Conservation (phyloP, 1,140 invertebrate genomes). For the Lasioglossum albipes region DNA sequence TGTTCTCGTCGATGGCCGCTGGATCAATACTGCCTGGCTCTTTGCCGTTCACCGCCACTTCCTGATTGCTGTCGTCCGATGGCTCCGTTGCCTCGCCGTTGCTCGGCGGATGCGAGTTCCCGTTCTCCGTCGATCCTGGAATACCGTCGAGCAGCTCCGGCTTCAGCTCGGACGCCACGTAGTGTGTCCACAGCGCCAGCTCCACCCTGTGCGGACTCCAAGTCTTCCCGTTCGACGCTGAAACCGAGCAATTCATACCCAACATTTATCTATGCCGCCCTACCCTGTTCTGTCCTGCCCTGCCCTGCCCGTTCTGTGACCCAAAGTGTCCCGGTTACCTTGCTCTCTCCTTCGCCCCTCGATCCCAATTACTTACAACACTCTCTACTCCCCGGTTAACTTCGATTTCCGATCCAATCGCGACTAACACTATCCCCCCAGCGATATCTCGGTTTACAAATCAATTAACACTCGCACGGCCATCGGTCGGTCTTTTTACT, state of each 20-base stretch:
- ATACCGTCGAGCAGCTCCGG: conserved; percentile 90
- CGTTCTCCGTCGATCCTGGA: conserved; percentile 82
- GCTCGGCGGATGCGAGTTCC: conserved; percentile 78
- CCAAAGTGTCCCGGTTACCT: too few relatives aligned
- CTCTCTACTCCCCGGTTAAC: too few relatives aligned
- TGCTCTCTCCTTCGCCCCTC: too few relatives aligned
- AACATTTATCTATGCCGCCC: too few relatives aligned
- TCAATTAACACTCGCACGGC: too few relatives aligned
- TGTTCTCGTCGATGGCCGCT: conserved; percentile 78
- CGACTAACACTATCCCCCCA: too few relatives aligned
- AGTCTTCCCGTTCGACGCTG: conserved; percentile 81
- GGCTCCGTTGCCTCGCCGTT: conserved; percentile 78
- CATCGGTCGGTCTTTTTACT: too few relatives aligned
- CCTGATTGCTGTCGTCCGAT: conserved; percentile 81
- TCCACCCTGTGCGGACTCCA: conserved; percentile 95
- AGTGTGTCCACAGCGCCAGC: conserved; percentile 94
- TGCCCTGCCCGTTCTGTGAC: too few relatives aligned
- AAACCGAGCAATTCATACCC: conserved; percentile 36
- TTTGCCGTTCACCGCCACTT: conserved; percentile 74
- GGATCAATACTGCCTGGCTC: conserved; percentile 70
- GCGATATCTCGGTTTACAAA: too few relatives aligned
- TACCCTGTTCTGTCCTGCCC: too few relatives aligned
- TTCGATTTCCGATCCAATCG: too few relatives aligned
- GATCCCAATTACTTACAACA: too few relatives aligned
- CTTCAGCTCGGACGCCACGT: conserved; percentile 90